Percentiles rank a stretch among this genome's conserved stretches.
Conservation (phyloP, 2,113 vertebrate species). For the Hiodon alosoides region DNA sequence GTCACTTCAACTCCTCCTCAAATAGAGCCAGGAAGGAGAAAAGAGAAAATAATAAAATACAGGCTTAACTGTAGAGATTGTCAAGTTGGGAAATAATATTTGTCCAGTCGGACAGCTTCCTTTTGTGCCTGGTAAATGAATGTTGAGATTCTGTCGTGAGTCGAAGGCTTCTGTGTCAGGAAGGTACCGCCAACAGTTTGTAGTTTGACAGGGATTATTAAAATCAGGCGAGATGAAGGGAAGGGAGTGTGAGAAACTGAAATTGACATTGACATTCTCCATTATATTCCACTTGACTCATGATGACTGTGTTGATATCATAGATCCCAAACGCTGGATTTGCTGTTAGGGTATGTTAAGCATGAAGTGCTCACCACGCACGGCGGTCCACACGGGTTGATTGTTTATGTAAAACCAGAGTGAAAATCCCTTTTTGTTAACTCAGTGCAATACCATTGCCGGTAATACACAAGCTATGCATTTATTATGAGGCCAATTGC, state of each 20-base stretch:
- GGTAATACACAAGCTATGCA: conserved; percentile 48
- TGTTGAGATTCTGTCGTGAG: conserved; percentile 92
- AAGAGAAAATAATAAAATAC: conserved; percentile 75
- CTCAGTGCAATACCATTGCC: conserved; percentile 41
- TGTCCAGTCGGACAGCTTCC: conserved; percentile 96
- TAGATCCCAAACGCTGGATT: conserved; percentile 62
- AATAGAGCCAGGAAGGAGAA: conserved; percentile 53
- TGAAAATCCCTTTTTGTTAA: conserved; percentile 47
- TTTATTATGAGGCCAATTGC: conserved; percentile 47
- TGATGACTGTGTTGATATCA: conserved; percentile 81
- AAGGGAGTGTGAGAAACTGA: conserved; percentile 79
- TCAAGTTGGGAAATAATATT: conserved; percentile 96
- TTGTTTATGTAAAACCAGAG: conserved; percentile 62
- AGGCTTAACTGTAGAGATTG: conserved; percentile 83
- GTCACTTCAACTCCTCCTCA: conserved; percentile 56
- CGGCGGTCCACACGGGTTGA: conserved; percentile 41
- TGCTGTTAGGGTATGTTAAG: conserved; percentile 73
- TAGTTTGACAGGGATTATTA: conserved; percentile 99
- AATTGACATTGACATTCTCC: conserved; percentile 97
- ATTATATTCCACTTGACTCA: conserved; percentile 91
- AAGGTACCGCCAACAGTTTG: conserved; percentile 87
- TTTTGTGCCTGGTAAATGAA: conserved; percentile 95
- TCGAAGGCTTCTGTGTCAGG: conserved; percentile 80
- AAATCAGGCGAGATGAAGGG: conserved; percentile 88
- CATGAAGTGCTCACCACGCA: conserved; percentile 53